Evolutionary conservation across 2,888 invertebrate genomes (phyloP).

Genomic region (Tetragonisca angustula): DNA sequence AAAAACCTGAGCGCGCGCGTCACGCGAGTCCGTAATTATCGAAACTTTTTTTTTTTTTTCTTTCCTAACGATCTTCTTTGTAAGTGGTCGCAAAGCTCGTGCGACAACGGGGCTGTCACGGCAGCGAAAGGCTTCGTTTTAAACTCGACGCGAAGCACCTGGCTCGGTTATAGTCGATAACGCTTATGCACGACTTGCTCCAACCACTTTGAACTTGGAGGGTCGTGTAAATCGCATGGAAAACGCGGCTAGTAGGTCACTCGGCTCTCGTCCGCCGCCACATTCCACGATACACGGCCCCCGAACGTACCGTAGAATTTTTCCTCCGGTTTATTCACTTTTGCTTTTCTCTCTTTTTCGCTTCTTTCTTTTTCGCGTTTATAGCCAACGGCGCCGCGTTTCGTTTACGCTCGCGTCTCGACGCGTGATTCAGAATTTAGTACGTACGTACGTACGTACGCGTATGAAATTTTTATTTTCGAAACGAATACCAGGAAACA

Average conservation of each 20-base stretch:
- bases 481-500: neutral
- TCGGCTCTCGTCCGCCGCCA: slow-evolving; percentile 37
- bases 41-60: slow-evolving; percentile 24
- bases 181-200: slow-evolving; percentile 75
- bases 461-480: neutral
- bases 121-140: slow-evolving; percentile 61
- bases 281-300: slow-evolving; percentile 42
- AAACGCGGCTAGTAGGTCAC: slow-evolving; percentile 77
- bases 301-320: slow-evolving; percentile 23
- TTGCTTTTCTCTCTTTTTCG: slow-evolving; percentile 33
- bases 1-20: neutral
- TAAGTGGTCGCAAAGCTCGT: slow-evolving; percentile 4
- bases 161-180: slow-evolving; percentile 62
- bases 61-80: slow-evolving; percentile 13
- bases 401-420: neutral
- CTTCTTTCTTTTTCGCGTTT: neutral
- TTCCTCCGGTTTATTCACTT: slow-evolving; percentile 43
- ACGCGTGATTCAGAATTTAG: neutral
- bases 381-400: neutral
- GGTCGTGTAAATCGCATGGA: slow-evolving; percentile 76
- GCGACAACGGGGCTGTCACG: slow-evolving; percentile 20
- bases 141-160: slow-evolving; percentile 54
- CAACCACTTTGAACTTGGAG: slow-evolving; percentile 78
- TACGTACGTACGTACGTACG: neutral
- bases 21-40: slow-evolving; percentile 29